phyloP scores from a whole-genome alignment of 2,113 vertebrate genomes.

The Prunella fulvescens region DNA sequence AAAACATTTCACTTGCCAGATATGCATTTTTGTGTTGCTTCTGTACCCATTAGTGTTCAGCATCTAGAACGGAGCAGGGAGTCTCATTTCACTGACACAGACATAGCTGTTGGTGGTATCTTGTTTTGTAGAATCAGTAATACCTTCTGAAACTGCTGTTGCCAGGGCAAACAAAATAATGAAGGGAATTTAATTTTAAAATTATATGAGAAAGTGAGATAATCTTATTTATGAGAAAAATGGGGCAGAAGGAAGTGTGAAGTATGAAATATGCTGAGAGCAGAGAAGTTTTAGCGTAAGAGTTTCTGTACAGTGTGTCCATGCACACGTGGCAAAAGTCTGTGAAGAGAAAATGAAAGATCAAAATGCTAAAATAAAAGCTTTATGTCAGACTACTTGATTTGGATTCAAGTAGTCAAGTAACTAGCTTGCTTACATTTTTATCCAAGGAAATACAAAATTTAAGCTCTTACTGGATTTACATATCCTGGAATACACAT shows the following conservation, averaged over 20 bases:
- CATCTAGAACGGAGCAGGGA: not conserved
- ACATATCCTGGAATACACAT: not conserved
- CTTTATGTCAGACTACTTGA: accelerated
- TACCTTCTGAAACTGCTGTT: not conserved
- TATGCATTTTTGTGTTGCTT: not conserved
- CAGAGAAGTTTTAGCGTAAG: not conserved
- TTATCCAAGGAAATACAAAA: not conserved
- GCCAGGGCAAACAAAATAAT: not conserved
- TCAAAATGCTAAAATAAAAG: not conserved
- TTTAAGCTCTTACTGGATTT: not conserved
- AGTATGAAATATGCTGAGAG: not conserved
- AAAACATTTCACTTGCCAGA: not conserved
- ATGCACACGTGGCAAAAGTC: not conserved
- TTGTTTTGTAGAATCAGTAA: not conserved
- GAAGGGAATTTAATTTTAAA: not conserved
- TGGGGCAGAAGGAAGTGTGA: not conserved
- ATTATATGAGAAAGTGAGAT: not conserved
- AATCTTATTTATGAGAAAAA: not conserved
- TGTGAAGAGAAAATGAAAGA: not conserved
- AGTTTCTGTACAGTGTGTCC: not conserved
- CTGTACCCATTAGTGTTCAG: not conserved
- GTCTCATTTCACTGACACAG: not conserved
- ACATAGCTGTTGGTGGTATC: not conserved
- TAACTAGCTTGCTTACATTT: not conserved
- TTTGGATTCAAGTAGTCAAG: not conserved